Conservation (phyloP, 2,797 vertebrate genomes). For the Lepus oiostolus region DNA sequence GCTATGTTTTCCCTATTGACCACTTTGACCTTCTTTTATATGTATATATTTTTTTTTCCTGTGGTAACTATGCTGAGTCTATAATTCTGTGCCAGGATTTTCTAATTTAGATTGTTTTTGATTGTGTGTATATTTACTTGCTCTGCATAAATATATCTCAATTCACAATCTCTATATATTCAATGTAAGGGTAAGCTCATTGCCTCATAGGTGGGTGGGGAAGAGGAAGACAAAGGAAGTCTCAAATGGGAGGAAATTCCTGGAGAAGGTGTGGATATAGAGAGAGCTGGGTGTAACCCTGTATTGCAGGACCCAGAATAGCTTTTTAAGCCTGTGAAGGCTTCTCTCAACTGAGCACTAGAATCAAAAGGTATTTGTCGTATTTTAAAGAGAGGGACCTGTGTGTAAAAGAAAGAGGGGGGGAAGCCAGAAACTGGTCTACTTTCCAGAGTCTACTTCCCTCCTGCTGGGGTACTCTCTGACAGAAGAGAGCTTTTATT, state of each 20-base stretch:
- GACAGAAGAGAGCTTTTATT: not conserved
- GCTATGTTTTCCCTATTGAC: not conserved
- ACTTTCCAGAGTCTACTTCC: constrained; percentile 9
- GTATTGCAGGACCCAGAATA: not conserved
- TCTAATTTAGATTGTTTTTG: constrained; percentile 11
- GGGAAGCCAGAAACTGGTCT: not conserved
- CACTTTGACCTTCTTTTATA: not conserved
- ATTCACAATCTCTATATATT: not conserved
- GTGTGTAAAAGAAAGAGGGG: not conserved
- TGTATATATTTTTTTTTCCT: not conserved
- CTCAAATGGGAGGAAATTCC: constrained; percentile 69
- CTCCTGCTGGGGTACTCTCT: not conserved
- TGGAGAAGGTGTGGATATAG: constrained; percentile 13
- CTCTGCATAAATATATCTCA: not conserved
- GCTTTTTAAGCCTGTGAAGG: not conserved
- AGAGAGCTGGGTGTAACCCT: not conserved
- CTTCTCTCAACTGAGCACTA: constrained; percentile 11
- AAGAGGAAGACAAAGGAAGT: constrained; percentile 4
- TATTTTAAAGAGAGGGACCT: constrained; percentile 11
- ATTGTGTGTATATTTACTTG: not conserved
- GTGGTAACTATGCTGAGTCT: not conserved
- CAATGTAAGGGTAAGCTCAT: not conserved
- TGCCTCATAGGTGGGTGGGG: not conserved
- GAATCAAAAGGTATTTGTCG: not conserved
- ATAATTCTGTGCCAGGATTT: not conserved